A percentile compares a stretch with the other conserved stretches of the same genome.
These are phyloP conservation scores for Alethe diademata DNA, from an alignment of 2,113 vertebrate species.

Conservation along the genomic window DNA sequence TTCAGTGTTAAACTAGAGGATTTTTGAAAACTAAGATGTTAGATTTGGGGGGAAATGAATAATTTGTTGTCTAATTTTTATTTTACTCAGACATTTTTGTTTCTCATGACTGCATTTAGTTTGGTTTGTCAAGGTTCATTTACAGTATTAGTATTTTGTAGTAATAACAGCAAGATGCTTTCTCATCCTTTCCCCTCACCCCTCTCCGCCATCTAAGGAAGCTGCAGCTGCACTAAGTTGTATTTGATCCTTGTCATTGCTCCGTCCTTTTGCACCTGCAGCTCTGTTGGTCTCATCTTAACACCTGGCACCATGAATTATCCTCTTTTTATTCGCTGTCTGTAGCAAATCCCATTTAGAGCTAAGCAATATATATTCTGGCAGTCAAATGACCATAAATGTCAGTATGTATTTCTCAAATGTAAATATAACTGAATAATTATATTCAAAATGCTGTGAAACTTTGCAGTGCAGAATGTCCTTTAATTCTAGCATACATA, in stretches of 20 bases:
- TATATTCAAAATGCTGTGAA: neutral
- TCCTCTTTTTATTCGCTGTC: conserved; percentile 62
- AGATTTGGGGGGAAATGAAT: neutral
- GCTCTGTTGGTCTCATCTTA: conserved; percentile 74
- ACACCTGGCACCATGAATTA: conserved; percentile 80
- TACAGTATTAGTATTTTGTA: conserved; percentile 41
- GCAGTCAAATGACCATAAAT: conserved; percentile 62
- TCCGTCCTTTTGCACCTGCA: conserved; percentile 86
- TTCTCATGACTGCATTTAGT: neutral
- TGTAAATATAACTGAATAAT: conserved; percentile 57
- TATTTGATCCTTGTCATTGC: conserved; percentile 71
- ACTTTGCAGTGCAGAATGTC: neutral
- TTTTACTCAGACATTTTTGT: neutral
- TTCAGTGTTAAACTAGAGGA: neutral
- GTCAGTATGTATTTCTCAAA: conserved; percentile 52
- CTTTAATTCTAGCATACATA: neutral
- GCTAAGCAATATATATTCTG: conserved; percentile 41
- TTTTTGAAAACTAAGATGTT: neutral
- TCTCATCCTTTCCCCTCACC: conserved; percentile 48
- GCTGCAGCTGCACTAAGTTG: conserved; percentile 78
- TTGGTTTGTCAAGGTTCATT: conserved; percentile 27
- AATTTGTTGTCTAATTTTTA: conserved; percentile 2
- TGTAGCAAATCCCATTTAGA: conserved; percentile 56
- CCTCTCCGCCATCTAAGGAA: conserved; percentile 57
- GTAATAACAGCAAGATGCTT: conserved; percentile 53